Evolutionary conservation across 2,888 invertebrate genomes (phyloP), one percentile per base, ranked within the genome.

Genomic region (Bhutanitis thaidina): DNA sequence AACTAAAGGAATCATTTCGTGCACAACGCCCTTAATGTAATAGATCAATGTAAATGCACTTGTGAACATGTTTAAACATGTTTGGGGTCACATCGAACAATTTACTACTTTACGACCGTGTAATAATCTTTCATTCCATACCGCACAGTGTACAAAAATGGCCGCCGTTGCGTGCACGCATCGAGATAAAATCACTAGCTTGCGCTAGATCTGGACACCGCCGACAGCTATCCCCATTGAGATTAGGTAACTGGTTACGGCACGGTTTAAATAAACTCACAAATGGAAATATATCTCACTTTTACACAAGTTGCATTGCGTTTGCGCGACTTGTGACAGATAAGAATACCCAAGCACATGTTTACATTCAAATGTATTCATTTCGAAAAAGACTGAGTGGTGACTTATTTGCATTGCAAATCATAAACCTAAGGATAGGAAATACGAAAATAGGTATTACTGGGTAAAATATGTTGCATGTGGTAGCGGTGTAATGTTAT

Each of bases 141-240:
- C 14, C 36, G 10, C 10, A 7, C 2, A 4, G 25, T 35, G 10
- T 55, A 58, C 57, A 54, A 59, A 61, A 61, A 57, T 52, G 55
- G 49, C 48, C 34, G 38, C 30, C 39, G 53, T 58, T 60, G 59
- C 62, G 64, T 60, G 59, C 60, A 55, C 60, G 56, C 54, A 54
- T 37, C 30, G 49, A 34, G 60, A 61, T 62, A 57, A 49, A 43
- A 61, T 60, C 58, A 3, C 34, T 4, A 7, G 12, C 12, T 8
- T 38, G 50, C 41, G 38, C 50, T 57, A 57, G 55, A 60, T 63
- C 58, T 61, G 47, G 55, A 57, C 34, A 34, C 39, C 45, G 62
- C 59, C 59, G 57, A 57, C 61, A 59, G 59, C 59, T 43, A 52
- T 39, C 39, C 39, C 25, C 15, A 43, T 43, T 10, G 16, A 50